Base-by-base conservation (phyloP, 2,888 invertebrate genomes). In the Danaus chrysippus region DNA sequence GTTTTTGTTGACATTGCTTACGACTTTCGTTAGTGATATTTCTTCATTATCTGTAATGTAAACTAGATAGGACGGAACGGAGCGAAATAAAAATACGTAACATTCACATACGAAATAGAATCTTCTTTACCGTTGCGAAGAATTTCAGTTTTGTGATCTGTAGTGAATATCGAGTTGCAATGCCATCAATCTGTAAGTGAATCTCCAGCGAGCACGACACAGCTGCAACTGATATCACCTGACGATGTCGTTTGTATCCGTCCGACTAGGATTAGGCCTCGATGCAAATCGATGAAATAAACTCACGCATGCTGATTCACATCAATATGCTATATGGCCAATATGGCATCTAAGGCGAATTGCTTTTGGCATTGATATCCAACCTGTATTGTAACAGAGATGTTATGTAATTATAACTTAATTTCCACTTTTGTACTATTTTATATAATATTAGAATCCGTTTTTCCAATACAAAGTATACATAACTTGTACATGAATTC, bases 121-220 rank as follows among this genome's bases (percentile, higher is more conserved):
- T 49, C 17, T 49, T 49, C 49, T 49, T 49, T 64, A 49, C 63
- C 17, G 15, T n/a, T 49, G 49, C 49, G 61, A 68, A 66, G 67
- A 68, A 61, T 57, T 60, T 66, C 65, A 61, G 67, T 58, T 65
- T 64, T 70, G 76, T 77, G 83, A 81, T 82, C 82, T 81, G 78
- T 77, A 76, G 68, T 76, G 71, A 73, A 75, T 81, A 84, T 85
- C 78, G 77, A 75, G 79, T 77, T 78, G 82, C 83, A 79, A 72
- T 77, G 79, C 79, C 77, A 86, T 86, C 86, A 84, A 85, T 84
- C 81, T 73, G 76, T 83, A 82, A 84, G 84, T 82, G 83, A 84
- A 82, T 84, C 81, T 77, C 76, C 76, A 69, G 67, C 67, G 67
- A 73, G 77, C 77, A 76, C 78, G 79, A 76, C 77, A 78, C 83